Base-by-base conservation (phyloP, 2,113 vertebrate species). In the Ardeotis arabs region DNA sequence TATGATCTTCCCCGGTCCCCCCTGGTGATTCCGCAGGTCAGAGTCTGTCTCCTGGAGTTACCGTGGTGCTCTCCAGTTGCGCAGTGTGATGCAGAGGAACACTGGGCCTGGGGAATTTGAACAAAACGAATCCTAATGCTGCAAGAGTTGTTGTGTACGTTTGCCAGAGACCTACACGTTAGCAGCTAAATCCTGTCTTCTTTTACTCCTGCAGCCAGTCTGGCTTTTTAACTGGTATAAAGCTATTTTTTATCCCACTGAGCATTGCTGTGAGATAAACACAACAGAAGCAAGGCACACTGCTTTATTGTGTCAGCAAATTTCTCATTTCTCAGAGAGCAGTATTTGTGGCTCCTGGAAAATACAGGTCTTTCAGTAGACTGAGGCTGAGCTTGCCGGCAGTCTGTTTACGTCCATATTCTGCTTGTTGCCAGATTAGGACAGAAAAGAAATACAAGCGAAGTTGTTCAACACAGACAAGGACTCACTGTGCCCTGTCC, bases 381-480 rank as follows among this genome's bases (percentile, higher is more conserved):
- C 62, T 47, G 75, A 87, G 68, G 49, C 84, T 81, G 64, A 79
- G 84, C 53, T 89, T 93, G 87, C 63, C 0, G 9, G 59, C 70
- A 53, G 27, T 84, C n/a, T 80, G 58, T 95, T 89, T 87, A 77
- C 66, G 63, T 69, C 84, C 24, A 0, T 60, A 47, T 93, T 83
- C 84, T 88, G 59, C 52, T 56, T 69, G 56, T 74, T 96, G 90
- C 90, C 95, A 96, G 72, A 49, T 5, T 92, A 70, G 52, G 76
- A 77, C 14, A 77, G 80, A 87, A 94, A 91, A 91, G 53, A 82
- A 97, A 96, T 93, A 96, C 47, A 95, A 93, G 73, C 15, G 58
- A 95, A 84, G 63, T 59, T 92, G 37, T 93, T 96, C 76, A 89
- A 62, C 52, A 56, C 37, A 94, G 79, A 97, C 93, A 97, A 97